phyloP scores from a whole-genome alignment of 2,888 invertebrate genomes.

The Harpalus rufipes region DNA sequence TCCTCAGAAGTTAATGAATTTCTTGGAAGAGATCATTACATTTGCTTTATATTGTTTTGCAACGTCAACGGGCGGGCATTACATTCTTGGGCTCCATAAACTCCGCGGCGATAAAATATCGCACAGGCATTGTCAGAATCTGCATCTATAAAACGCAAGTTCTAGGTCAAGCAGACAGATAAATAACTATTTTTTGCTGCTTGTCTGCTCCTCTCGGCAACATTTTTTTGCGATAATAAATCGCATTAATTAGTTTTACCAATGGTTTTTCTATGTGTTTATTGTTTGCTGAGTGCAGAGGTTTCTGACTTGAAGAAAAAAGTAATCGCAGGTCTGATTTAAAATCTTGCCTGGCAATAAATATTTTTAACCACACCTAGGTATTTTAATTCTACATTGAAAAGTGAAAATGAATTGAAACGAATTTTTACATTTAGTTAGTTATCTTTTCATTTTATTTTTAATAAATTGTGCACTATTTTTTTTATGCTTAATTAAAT shows the following conservation, averaged over 20 bases:
- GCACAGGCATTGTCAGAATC: slow-evolving; percentile 52
- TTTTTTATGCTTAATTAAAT: too few relatives aligned
- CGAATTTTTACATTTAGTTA: too few relatives aligned
- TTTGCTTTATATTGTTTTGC: slow-evolving; percentile 48
- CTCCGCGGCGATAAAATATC: slow-evolving; percentile 56
- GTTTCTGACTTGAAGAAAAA: slow-evolving; percentile 1
- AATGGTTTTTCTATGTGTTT: slow-evolving; percentile 52
- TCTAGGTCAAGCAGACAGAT: slow-evolving; percentile 55
- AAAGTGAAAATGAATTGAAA: too few relatives aligned
- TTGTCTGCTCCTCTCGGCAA: slow-evolving; percentile 43
- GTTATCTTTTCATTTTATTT: too few relatives aligned
- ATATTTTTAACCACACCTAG: background rate
- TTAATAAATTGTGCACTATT: too few relatives aligned
- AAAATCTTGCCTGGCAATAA: background rate
- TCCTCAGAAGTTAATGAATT: slow-evolving; percentile 52
- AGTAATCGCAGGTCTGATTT: background rate
- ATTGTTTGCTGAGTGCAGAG: slow-evolving; percentile 32
- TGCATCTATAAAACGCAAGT: slow-evolving; percentile 62
- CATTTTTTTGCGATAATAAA: slow-evolving; percentile 54
- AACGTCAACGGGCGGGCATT: slow-evolving; percentile 17
- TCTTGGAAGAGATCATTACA: slow-evolving; percentile 57
- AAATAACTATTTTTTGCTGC: slow-evolving; percentile 51
- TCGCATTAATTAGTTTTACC: slow-evolving; percentile 61
- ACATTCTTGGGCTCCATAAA: slow-evolving; percentile 50
- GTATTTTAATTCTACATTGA: too few relatives aligned